A percentile compares a stretch with the other conserved stretches of the same genome.
These are phyloP conservation scores for Acinonyx jubatus DNA, from an alignment of 2,113 vertebrate species.

Conservation along the genomic window DNA sequence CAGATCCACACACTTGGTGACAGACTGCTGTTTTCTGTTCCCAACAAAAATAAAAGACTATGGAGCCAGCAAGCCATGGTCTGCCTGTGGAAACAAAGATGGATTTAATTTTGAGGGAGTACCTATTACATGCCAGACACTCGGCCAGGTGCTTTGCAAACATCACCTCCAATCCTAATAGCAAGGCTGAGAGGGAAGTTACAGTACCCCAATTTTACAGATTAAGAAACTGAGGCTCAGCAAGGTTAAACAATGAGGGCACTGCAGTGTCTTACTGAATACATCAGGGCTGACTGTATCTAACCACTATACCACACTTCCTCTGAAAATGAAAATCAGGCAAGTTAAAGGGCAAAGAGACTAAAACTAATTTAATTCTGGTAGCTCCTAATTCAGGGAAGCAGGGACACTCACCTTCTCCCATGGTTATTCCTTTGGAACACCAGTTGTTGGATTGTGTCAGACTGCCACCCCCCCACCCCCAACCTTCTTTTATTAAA, in stretches of 20 bases:
- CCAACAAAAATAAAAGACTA: neutral
- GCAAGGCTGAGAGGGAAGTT: neutral
- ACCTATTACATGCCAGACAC: neutral
- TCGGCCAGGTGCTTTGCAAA: neutral
- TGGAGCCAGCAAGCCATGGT: neutral
- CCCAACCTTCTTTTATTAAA: neutral
- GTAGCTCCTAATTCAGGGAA: neutral
- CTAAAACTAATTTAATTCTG: neutral
- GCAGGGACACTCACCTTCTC: neutral
- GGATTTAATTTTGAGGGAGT: neutral
- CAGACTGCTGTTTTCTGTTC: neutral
- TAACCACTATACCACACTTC: neutral
- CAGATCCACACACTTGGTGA: neutral
- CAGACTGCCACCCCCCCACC: neutral
- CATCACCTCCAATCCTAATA: neutral
- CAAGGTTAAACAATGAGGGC: neutral
- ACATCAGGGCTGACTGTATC: neutral
- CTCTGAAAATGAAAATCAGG: neutral
- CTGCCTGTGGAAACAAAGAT: neutral
- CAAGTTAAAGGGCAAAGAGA: neutral
- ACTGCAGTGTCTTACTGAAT: neutral
- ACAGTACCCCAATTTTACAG: neutral
- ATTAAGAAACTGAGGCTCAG: neutral
- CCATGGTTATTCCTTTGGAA: neutral
- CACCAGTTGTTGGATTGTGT: neutral